Evolutionary conservation across 2,888 invertebrate species (phyloP).

Genomic region (Sarcophaga caerulescens): DNA sequence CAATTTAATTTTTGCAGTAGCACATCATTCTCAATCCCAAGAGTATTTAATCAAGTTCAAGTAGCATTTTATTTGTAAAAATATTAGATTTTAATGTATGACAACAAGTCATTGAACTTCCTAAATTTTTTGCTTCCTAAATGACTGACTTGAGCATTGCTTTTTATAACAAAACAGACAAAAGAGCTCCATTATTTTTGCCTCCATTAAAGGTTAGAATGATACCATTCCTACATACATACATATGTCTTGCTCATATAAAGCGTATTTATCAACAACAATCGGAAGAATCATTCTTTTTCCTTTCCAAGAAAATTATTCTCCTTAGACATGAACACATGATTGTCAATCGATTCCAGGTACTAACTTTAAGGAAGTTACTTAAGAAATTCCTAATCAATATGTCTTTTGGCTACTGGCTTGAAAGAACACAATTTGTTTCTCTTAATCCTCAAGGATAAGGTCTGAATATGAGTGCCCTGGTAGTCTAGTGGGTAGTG

Average conservation of each 20-base stretch:
- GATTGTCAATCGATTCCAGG: neutral
- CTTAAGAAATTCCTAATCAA: no score
- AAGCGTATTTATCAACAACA: no score
- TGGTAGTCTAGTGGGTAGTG: no score
- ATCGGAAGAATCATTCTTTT: no score
- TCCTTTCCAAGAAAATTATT: neutral
- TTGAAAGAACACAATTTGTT: no score
- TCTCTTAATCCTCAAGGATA: no score
- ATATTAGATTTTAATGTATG: neutral
- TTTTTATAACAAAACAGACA: constrained; percentile 2
- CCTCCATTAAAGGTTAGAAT: neutral
- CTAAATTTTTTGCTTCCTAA: constrained; percentile 1
- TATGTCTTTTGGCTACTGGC: no score
- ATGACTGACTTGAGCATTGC: neutral
- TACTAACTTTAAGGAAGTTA: no score
- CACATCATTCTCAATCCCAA: neutral
- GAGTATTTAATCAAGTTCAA: neutral
- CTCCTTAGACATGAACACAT: neutral
- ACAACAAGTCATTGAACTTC: constrained; percentile 53
- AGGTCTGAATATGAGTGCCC: no score
- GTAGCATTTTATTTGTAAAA: neutral
- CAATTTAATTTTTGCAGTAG: neutral
- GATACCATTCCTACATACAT: constrained; percentile 26
- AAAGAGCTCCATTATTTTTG: neutral
- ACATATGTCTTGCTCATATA: no score